Evolutionary conservation across 2,888 invertebrate species (phyloP).

Genomic region (Eilema sororculum): DNA sequence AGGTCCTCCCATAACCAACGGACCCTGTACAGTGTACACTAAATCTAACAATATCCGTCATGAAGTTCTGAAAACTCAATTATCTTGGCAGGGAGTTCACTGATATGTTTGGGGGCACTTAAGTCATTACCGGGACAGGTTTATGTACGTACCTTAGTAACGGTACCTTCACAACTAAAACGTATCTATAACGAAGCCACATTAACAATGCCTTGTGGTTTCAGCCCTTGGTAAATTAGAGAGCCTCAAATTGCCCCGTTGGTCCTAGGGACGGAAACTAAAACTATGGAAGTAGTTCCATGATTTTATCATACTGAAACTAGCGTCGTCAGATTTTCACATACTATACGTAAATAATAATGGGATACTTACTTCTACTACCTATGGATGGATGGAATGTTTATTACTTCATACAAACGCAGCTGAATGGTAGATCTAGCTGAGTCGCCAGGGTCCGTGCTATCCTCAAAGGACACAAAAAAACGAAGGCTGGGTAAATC

Average conservation of each 20-base stretch:
- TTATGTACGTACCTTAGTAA: not conserved
- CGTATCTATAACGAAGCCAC: slow-evolving; percentile 3
- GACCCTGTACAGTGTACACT: not conserved
- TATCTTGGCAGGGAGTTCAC: not conserved
- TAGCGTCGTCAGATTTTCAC: not conserved
- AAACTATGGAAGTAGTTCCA: not conserved
- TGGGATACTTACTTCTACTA: too few species aligned
- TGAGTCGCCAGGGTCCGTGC: too few species aligned
- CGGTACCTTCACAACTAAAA: not conserved
- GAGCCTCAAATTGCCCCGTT: not conserved
- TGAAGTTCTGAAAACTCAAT: not conserved
- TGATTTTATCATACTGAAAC: not conserved
- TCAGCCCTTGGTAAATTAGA: not conserved
- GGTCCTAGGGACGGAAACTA: not conserved
- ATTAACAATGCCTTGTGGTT: not conserved
- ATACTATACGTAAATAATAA: too few species aligned
- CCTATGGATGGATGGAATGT: too few species aligned
- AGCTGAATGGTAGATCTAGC: not conserved
- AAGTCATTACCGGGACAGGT: not conserved
- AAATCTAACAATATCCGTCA: not conserved
- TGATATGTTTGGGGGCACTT: slow-evolving; percentile 1
- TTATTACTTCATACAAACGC: not conserved
- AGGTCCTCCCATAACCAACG: not conserved
- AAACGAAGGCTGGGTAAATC: too few species aligned
- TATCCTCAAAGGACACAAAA: too few species aligned